Conservation (phyloP, 2,797 vertebrate genomes). For the Galagoides demidoff region DNA sequence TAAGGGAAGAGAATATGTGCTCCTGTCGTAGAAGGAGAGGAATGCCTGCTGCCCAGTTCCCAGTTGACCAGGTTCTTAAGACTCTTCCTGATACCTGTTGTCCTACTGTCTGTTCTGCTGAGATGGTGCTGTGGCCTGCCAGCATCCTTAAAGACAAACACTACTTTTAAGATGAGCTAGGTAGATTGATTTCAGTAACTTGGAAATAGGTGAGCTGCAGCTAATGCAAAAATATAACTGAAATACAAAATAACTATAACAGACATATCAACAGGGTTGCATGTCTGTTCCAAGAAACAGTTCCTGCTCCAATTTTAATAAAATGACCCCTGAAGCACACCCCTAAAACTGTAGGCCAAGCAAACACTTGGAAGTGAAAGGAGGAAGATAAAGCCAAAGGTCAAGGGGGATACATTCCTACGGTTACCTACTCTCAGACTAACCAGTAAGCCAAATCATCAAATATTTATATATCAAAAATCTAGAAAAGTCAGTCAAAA, state of each 20-base stretch:
- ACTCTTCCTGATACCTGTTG: neutral
- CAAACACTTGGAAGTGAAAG: neutral
- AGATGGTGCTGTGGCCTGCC: neutral
- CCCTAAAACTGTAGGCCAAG: neutral
- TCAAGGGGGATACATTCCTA: neutral
- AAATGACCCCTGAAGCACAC: neutral
- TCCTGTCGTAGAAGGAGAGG: neutral
- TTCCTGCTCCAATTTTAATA: neutral
- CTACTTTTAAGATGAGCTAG: neutral
- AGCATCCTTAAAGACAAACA: neutral
- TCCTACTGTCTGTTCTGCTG: neutral
- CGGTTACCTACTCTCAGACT: neutral
- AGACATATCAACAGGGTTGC: neutral
- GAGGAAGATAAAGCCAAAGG: neutral
- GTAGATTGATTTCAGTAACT: neutral
- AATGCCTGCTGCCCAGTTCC: neutral
- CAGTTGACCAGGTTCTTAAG: neutral
- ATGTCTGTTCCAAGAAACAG: neutral
- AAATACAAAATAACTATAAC: neutral
- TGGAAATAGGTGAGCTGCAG: neutral
- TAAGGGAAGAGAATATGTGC: neutral
- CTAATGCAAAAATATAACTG: neutral
- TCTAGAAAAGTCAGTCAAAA: neutral
- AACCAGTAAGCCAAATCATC: neutral
- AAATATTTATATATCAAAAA: neutral